Conservation (phyloP, 2,113 vertebrate genomes). For the Parotia lawesii region DNA sequence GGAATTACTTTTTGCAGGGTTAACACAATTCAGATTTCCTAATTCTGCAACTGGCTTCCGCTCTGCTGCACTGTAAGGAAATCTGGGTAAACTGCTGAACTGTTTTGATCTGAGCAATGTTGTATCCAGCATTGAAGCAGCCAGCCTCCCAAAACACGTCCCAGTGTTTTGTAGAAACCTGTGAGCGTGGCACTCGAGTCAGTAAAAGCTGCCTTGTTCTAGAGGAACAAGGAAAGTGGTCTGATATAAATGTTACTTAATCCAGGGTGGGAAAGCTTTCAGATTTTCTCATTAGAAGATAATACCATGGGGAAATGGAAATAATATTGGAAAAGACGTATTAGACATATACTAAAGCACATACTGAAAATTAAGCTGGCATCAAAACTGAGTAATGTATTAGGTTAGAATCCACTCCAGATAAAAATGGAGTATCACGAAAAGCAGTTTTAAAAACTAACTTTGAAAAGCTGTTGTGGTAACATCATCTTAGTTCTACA, state of each 20-base stretch:
- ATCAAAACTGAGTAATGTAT: background rate
- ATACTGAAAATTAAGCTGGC: background rate
- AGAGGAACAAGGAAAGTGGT: background rate
- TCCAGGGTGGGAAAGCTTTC: background rate
- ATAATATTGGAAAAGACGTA: background rate
- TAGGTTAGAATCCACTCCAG: background rate
- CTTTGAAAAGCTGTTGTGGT: background rate
- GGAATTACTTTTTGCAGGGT: background rate
- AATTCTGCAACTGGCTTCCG: background rate
- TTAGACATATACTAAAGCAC: background rate
- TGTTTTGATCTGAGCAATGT: background rate
- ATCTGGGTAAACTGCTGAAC: background rate
- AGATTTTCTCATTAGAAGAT: background rate
- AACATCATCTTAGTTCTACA: background rate
- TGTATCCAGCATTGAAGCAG: background rate
- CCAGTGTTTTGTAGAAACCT: background rate
- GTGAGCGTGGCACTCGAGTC: fast-evolving
- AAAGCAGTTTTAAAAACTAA: background rate
- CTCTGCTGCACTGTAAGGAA: background rate
- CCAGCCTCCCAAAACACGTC: background rate
- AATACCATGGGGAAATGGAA: background rate
- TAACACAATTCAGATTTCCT: background rate
- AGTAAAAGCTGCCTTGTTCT: background rate
- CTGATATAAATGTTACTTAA: background rate
- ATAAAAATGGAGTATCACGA: background rate